phyloP scores from a whole-genome alignment of 1,140 invertebrate species.

The Saxidomus purpurata region DNA sequence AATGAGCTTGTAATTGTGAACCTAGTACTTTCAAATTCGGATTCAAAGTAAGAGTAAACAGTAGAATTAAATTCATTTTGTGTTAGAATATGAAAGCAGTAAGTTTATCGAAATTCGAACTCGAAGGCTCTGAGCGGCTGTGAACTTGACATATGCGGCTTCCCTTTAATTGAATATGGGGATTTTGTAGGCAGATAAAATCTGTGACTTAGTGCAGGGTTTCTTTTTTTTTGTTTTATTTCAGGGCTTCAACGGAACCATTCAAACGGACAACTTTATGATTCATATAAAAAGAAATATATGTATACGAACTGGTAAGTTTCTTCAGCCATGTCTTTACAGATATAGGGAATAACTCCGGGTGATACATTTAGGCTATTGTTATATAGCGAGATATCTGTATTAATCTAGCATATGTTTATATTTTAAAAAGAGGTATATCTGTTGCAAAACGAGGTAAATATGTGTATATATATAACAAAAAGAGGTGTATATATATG shows the following conservation, averaged over 20 bases:
- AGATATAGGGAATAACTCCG: background rate
- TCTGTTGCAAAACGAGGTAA: background rate
- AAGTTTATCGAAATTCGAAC: background rate
- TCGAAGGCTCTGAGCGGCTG: background rate
- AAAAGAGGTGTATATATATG: too few species aligned
- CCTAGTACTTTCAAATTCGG: too few species aligned
- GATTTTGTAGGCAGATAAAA: background rate
- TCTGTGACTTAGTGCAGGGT: background rate
- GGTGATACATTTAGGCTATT: too few species aligned
- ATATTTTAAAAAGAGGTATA: background rate
- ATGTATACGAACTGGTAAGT: constrained; percentile 17
- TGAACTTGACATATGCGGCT: background rate
- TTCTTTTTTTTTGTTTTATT: background rate
- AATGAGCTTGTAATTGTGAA: too few species aligned
- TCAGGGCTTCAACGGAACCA: constrained; percentile 15
- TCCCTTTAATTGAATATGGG: background rate
- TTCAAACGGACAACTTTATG: background rate
- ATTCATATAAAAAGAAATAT: background rate
- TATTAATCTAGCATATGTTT: background rate
- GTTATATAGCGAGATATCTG: background rate
- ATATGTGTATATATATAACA: too few species aligned
- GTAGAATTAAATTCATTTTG: too few species aligned
- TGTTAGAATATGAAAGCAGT: background rate
- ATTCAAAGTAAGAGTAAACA: too few species aligned
- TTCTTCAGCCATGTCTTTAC: background rate